phyloP scores from a whole-genome alignment of 2,888 invertebrate species.

The Phyto melanocephala region DNA sequence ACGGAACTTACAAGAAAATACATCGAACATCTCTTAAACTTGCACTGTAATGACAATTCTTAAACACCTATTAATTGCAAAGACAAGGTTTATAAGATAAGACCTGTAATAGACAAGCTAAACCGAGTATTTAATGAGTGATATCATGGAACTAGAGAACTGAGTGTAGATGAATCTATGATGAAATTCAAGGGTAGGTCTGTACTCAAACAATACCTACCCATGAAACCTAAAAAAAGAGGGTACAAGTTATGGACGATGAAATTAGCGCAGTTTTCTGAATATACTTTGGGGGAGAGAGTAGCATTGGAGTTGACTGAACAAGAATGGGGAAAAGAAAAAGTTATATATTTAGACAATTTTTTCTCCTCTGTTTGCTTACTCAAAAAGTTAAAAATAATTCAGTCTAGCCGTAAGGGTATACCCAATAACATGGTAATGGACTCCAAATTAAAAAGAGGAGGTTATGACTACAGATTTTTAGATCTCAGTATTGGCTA shows the following conservation, averaged over 20 bases:
- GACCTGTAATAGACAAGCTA: neutral
- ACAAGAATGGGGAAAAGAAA: slow-evolving; percentile 8
- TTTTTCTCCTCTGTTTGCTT: neutral
- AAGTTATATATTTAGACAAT: neutral
- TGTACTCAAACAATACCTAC: too few relatives aligned
- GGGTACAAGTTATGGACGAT: too few relatives aligned
- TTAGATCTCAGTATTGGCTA: slow-evolving; percentile 5
- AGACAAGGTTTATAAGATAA: slow-evolving; percentile 7
- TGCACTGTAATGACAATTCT: neutral
- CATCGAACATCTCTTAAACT: too few relatives aligned
- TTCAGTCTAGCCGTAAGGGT: slow-evolving; percentile 4
- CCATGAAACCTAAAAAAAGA: too few relatives aligned
- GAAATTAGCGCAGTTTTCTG: neutral
- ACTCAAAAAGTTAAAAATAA: slow-evolving; percentile 6
- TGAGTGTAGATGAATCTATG: too few relatives aligned
- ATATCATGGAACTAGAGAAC: too few relatives aligned
- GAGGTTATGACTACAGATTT: too few relatives aligned
- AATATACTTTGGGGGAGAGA: neutral
- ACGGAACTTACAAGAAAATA: too few relatives aligned
- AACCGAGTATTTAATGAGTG: too few relatives aligned
- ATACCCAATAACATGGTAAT: slow-evolving; percentile 15
- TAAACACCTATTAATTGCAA: neutral
- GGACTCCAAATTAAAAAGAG: too few relatives aligned
- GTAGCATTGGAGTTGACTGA: slow-evolving; percentile 9
- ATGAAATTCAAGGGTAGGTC: too few relatives aligned